Evolutionary conservation across 2,888 invertebrate species (phyloP), one percentile per base, ranked within the genome.

Genomic region (Ectropis crepuscularia): DNA sequence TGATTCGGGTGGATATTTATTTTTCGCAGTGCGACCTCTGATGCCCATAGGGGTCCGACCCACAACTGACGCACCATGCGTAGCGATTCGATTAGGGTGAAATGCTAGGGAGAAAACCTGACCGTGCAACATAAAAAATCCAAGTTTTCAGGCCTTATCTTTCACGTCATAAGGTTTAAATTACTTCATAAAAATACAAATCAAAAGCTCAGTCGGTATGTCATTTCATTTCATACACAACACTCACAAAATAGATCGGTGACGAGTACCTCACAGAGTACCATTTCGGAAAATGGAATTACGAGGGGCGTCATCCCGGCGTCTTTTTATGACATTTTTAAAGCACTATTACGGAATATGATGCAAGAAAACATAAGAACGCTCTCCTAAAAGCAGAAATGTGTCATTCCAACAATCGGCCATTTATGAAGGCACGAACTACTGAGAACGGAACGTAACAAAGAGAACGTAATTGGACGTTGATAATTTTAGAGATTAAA

Each of bases 11-110:
- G 80, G 85, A 86, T 90, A 90, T 91, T 90, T 90, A 91, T 92
- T 89, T 90, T 89, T 87, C 85, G 84, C 83, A 81, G 81, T 76
- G 75, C 85, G 85, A 86, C 86, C 87, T 90, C 88, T 85, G 86
- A 85, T 86, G 89, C 89, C 86, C 87, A 78, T 85, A 87, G 87
- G 90, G 89, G 89, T 84, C 74, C 76, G 79, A 81, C 87, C 87
- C 86, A 86, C 82, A 87, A 87, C 83, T 80, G 81, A 86, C 85
- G 85, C 88, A 87, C 91, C 88, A 90, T 86, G 87, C 91, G 90
- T 90, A 85, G 85, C 86, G 77, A 92, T 92, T 92, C 89, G 90
- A 92, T 92, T 92, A 92, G 92, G 92, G 91, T 89, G 90, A 90
- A 89, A 80, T 80, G 78, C 85, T 83, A 83, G 90, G 90, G 91